Conservation (phyloP, 2,113 vertebrate genomes). For the Eptatretus burgeri region DNA sequence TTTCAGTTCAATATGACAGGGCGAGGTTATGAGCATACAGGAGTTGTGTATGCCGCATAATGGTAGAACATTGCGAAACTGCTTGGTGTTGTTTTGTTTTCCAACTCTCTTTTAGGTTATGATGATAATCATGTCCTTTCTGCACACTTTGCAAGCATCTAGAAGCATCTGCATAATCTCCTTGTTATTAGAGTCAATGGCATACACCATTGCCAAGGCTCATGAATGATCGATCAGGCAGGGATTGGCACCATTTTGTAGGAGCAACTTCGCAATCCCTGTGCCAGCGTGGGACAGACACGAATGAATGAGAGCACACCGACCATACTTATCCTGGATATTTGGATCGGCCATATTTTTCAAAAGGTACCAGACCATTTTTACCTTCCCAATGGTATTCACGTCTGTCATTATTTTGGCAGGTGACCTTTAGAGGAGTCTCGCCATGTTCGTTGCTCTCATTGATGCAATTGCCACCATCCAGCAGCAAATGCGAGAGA, state of each 20-base stretch:
- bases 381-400: conserved; percentile 44
- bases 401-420: conserved; percentile 33
- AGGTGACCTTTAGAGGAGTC: conserved; percentile 58
- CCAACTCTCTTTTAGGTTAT: conserved; percentile 29
- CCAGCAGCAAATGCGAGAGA: conserved; percentile 43
- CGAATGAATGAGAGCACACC: conserved; percentile 55
- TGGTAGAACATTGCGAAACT: conserved; percentile 43
- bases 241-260: conserved; percentile 36
- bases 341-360: conserved; percentile 61
- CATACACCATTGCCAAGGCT: conserved; percentile 45
- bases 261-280: conserved; percentile 35
- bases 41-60: too few species aligned
- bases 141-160: conserved; percentile 35
- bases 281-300: conserved; percentile 34
- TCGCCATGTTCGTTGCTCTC: conserved; percentile 62
- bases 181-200: conserved; percentile 37
- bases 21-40: too few species aligned
- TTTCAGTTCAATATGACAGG: too few species aligned
- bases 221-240: conserved; percentile 45
- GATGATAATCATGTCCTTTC: conserved; percentile 76
- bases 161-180: conserved; percentile 36
- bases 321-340: conserved; percentile 62
- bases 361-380: conserved; percentile 56
- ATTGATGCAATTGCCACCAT: conserved; percentile 56
- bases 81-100: conserved; percentile 34